Conservation (phyloP, 2,888 invertebrate species). For the Apomyelois bistriatella region DNA sequence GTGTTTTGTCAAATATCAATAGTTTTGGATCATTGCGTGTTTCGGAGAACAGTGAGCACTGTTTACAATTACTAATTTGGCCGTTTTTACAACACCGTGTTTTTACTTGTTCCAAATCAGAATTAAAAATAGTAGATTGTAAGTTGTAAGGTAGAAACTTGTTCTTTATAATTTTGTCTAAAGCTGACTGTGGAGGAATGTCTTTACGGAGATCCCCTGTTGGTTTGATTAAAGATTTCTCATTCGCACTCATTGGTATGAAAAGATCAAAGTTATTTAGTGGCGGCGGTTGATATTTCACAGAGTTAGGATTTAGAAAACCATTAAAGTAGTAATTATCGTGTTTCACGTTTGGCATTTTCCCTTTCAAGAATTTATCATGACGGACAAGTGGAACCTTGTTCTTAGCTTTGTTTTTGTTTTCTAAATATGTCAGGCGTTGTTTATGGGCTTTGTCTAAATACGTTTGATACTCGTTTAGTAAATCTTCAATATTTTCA, state of each 20-base stretch:
- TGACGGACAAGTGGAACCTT: slow-evolving; percentile 56
- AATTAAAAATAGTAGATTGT: slow-evolving; percentile 26
- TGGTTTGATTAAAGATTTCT: slow-evolving; percentile 33
- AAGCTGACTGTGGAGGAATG: slow-evolving; percentile 11
- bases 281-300: slow-evolving; percentile 31
- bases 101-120: slow-evolving; percentile 32
- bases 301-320: slow-evolving; percentile 33
- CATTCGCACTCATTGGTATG: slow-evolving; percentile 40
- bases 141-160: slow-evolving; percentile 30
- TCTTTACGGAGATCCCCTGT: slow-evolving; percentile 17
- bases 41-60: slow-evolving; percentile 36
- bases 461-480: slow-evolving; percentile 63
- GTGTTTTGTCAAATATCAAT: slow-evolving; percentile 16
- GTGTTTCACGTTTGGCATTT: slow-evolving; percentile 31
- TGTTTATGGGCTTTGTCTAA: slow-evolving; percentile 67
- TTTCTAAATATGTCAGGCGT: slow-evolving; percentile 49
- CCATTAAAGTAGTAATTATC: slow-evolving; percentile 36
- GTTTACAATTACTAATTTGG: slow-evolving; percentile 48
- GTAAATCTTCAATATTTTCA: slow-evolving; percentile 59
- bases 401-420: slow-evolving; percentile 52
- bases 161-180: slow-evolving; percentile 32
- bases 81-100: slow-evolving; percentile 53
- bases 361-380: slow-evolving; percentile 50
- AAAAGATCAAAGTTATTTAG: slow-evolving; percentile 46
- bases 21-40: slow-evolving; percentile 26